Conservation (phyloP, 2,113 vertebrate species). For the Galemys pyrenaicus region DNA sequence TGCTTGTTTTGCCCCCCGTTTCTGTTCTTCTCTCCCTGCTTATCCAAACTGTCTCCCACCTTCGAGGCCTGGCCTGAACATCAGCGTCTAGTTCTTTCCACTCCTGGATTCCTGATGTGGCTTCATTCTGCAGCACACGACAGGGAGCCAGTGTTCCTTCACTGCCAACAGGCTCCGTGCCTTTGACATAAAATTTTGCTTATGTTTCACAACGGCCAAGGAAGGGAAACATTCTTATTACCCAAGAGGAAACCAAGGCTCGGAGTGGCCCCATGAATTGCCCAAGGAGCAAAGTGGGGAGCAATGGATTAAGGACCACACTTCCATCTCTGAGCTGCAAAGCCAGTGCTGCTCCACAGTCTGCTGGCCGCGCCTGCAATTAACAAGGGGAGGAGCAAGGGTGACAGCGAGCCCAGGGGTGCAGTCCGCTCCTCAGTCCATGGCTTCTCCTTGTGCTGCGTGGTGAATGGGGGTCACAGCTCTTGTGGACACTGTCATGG, state of each 20-base stretch:
- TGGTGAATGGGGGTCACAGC: not conserved
- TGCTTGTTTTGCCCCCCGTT: not conserved
- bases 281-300: not conserved
- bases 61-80: not conserved
- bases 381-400: not conserved
- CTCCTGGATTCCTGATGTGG: not conserved
- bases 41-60: not conserved
- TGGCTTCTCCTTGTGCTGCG: not conserved
- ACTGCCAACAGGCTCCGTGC: accelerated
- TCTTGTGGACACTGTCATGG: not conserved
- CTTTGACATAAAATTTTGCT: not conserved
- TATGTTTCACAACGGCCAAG: not conserved
- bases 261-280: not conserved
- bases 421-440: not conserved
- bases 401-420: accelerated
- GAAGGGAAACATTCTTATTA: not conserved
- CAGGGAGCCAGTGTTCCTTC: not conserved
- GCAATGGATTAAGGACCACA: not conserved
- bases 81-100: not conserved
- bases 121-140: not conserved
- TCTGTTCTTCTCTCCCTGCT: not conserved
- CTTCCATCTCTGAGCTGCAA: not conserved
- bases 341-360: too few relatives aligned
- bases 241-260: not conserved
- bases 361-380: not conserved